These are phyloP conservation scores for Pocillopora grandis DNA, from an alignment of 92 coral and sea anemone species.

Conservation along the genomic window DNA sequence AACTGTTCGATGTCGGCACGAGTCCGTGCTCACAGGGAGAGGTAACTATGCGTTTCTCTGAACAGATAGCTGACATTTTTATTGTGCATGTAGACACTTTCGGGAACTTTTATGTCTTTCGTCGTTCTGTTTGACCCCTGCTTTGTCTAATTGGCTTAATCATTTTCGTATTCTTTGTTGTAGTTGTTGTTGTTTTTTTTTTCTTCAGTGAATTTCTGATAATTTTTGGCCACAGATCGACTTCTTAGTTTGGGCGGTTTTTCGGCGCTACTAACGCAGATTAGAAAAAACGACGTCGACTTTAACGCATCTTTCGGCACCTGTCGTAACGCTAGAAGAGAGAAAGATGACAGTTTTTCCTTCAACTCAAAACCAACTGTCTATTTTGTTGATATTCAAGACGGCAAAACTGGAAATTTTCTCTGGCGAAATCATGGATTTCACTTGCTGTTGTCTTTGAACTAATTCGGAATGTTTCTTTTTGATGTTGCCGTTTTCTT, in stretches of 20 bases:
- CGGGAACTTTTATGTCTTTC: background rate
- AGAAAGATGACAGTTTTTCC: background rate
- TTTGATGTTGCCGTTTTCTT: constrained; percentile 31
- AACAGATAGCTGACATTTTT: constrained; percentile 1
- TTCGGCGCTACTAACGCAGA: no score
- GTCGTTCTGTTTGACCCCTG: background rate
- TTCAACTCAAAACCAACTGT: constrained; percentile 17
- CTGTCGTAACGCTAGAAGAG: constrained; percentile 10
- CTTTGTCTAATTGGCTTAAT: background rate
- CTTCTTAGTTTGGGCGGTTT: no score
- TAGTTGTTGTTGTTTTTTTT: no score
- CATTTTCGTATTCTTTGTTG: background rate
- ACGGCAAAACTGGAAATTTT: constrained; percentile 12
- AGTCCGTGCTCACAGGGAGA: background rate
- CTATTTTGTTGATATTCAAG: constrained; percentile 6
- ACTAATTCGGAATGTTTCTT: constrained; percentile 10
- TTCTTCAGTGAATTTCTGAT: no score
- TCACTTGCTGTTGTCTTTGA: background rate
- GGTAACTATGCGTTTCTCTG: background rate
- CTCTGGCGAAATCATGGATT: constrained; percentile 29
- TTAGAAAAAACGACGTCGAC: constrained; percentile 15
- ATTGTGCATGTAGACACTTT: background rate
- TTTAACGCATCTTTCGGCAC: constrained; percentile 22
- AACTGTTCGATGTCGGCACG: background rate
- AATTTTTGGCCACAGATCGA: no score